Conservation (phyloP, 2,113 vertebrate species). For the Hemiprocne comata region DNA sequence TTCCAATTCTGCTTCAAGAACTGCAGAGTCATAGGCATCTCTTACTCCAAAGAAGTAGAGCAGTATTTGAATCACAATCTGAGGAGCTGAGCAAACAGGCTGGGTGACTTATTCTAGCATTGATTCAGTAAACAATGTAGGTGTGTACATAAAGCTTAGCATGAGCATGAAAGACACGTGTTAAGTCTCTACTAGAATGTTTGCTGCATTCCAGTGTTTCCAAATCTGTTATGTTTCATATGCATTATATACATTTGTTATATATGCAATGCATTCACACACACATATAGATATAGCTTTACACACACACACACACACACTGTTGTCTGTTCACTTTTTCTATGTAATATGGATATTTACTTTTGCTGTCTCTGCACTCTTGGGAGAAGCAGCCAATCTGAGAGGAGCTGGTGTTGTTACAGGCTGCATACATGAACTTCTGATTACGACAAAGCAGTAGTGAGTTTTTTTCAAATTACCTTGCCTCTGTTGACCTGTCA, state of each 20-base stretch:
- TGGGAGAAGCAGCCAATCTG: background rate
- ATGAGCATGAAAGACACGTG: rapidly evolving
- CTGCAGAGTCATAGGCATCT: background rate
- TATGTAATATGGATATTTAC: background rate
- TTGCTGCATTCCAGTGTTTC: background rate
- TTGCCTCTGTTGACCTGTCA: background rate
- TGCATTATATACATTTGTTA: background rate
- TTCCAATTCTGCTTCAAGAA: slow-evolving; percentile 32
- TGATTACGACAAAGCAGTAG: background rate
- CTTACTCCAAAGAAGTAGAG: slow-evolving; percentile 26
- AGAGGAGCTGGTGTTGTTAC: background rate
- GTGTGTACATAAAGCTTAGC: background rate
- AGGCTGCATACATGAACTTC: background rate
- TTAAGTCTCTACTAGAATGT: background rate
- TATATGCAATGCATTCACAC: background rate
- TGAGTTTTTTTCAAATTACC: background rate
- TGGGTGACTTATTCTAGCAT: background rate
- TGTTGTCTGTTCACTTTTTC: background rate
- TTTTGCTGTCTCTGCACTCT: background rate
- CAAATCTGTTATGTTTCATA: background rate
- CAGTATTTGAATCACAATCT: slow-evolving; percentile 14
- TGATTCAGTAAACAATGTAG: background rate
- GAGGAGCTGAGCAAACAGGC: slow-evolving; percentile 29
- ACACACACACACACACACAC: background rate
- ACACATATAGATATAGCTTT: background rate